phyloP scores from a whole-genome alignment of 92 coral and sea anemone genomes.

The Blastomussa wellsi region DNA sequence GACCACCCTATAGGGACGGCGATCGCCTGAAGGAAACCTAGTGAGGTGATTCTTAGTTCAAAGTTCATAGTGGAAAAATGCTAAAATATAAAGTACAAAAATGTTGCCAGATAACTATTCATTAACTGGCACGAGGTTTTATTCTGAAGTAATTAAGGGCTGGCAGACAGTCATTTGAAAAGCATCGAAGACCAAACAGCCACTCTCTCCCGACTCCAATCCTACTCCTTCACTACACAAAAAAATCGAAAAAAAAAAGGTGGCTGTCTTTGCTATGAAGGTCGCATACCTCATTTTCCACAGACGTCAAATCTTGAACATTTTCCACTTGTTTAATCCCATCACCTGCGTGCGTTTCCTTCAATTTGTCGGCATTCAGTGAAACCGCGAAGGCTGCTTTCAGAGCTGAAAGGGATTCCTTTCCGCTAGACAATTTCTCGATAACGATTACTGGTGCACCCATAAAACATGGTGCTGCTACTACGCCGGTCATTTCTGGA shows the following conservation, averaged over 20 bases:
- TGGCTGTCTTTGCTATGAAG: neutral
- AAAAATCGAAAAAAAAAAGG: too few relatives aligned
- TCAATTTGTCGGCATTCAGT: conserved; percentile 39
- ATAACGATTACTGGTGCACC: conserved; percentile 88
- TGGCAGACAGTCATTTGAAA: neutral
- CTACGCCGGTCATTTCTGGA: conserved; percentile 59
- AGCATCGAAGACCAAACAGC: neutral
- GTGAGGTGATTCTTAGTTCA: too few relatives aligned
- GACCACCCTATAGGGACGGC: neutral
- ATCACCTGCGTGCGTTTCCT: conserved; percentile 30
- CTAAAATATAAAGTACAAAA: too few relatives aligned
- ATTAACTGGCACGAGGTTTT: too few relatives aligned
- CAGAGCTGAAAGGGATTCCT: conserved; percentile 58
- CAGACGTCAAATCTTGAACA: conserved; percentile 36
- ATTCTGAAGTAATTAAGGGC: too few relatives aligned
- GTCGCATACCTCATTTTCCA: conserved; percentile 28
- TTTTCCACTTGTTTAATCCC: conserved; percentile 38
- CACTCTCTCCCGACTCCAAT: neutral
- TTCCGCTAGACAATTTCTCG: conserved; percentile 70
- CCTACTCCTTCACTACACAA: neutral
- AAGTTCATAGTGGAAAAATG: too few relatives aligned
- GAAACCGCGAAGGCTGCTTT: conserved; percentile 55
- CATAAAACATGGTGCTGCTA: conserved; percentile 71
- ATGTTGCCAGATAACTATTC: too few relatives aligned
- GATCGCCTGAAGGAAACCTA: too few relatives aligned